Evolutionary conservation across 2,888 invertebrate species (phyloP), one percentile per base, ranked within the genome.

Genomic region (Gibbula magus): DNA sequence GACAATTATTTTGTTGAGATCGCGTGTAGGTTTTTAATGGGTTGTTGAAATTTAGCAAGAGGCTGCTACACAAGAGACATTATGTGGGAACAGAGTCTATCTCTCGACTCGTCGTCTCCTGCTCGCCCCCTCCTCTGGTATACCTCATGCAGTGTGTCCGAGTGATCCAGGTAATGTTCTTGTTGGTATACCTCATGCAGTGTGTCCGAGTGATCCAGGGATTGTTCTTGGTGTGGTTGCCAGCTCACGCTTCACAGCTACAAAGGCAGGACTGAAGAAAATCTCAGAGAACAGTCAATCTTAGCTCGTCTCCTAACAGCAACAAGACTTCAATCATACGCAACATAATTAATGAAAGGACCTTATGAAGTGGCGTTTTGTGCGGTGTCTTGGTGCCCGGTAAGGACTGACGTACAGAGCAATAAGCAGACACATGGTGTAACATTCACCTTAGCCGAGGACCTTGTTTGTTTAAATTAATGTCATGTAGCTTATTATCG

Each of bases 381-480:
- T 56, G 5, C 25, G 7, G 5, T 56, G 20, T 20, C 25, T 20
- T 10, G 25, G 25, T 56, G 56, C 13, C 45, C 7, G 20, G 5
- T 56, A 56, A 56, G 25, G 56, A 56, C 56, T 5, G 2, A 1
- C 1, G 25, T 7, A 56, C 25, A 20, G 22, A 20, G 20, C 56
- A n/a, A 4, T 25, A 13, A 56, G 10, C 25, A 56, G 56, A 22
- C 56, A 4, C 20, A n/a, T 20, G 1, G 5, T 45, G 45, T 45
- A 45, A 45, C 45, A 45, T 10, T 13, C 45, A 10, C 45, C 4
- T 10, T 1, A 45, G 45, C 45, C 45, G 45, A 13, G 13, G 45
- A 45, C 45, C 45, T 61, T 70, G 70, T 70, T 70, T 70, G 70
- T 70, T 70, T 70, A 32, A 70, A 70, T 70, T 70, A 70, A 35